Evolutionary conservation across 2,113 vertebrate genomes (phyloP).

Genomic region (Notiomystis cincta): DNA sequence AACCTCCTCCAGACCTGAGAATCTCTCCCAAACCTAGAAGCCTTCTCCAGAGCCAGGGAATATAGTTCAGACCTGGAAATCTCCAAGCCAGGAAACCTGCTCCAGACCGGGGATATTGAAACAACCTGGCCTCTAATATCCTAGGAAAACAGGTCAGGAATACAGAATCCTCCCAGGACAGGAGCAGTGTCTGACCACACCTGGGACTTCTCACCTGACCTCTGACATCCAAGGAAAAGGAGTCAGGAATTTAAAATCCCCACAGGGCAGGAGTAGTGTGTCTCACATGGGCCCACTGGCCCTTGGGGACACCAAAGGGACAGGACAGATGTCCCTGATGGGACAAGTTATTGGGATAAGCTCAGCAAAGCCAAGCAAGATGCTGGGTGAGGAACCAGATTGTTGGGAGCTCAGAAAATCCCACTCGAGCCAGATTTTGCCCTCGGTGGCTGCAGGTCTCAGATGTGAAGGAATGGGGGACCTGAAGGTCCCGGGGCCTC

Average conservation of each 20-base stretch:
- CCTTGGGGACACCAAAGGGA: not conserved
- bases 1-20: not conserved
- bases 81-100: not conserved
- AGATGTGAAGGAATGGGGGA: rapidly evolving
- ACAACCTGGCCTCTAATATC: not conserved
- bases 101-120: not conserved
- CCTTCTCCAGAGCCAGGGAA: not conserved
- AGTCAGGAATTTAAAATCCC: not conserved
- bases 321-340: not conserved
- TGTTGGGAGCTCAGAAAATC: not conserved
- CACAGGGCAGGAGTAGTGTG: rapidly evolving
- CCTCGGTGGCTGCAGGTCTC: rapidly evolving
- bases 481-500: not conserved
- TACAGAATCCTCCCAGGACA: not conserved
- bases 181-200: not conserved
- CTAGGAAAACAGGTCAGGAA: not conserved
- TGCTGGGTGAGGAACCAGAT: rapidly evolving
- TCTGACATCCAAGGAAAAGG: not conserved
- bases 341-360: not conserved
- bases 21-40: not conserved
- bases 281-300: not conserved
- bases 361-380: not conserved
- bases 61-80: not conserved
- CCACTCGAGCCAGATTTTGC: rapidly evolving
- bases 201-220: not conserved